Evolutionary conservation across 2,797 vertebrate species (phyloP).

Genomic region (Neomorphus geoffroyi): DNA sequence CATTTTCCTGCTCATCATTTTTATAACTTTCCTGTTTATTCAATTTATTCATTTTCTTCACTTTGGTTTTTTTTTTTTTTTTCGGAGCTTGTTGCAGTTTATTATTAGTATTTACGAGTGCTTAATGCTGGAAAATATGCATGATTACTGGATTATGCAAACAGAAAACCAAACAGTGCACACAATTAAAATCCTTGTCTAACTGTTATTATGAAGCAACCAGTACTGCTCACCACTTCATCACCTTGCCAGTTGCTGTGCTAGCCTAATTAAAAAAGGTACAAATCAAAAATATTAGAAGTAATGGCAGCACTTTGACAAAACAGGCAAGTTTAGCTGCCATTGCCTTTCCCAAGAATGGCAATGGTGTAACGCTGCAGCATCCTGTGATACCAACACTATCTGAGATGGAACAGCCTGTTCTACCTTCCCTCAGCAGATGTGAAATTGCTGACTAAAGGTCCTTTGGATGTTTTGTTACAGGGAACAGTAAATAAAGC

Average conservation of each 20-base stretch:
- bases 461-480: background rate
- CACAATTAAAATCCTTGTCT: background rate
- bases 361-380: background rate
- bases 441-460: background rate
- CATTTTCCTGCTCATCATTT: background rate
- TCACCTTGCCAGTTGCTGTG: background rate
- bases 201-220: background rate
- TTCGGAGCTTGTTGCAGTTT: background rate
- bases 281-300: background rate
- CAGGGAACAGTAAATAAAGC: conserved; percentile 19
- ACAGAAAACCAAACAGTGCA: background rate
- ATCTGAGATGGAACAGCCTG: background rate
- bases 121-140: background rate
- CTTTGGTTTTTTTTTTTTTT: background rate
- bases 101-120: background rate
- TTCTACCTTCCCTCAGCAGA: background rate
- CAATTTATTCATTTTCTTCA: background rate
- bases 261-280: background rate
- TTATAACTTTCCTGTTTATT: background rate
- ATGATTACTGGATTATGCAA: background rate
- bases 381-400: background rate
- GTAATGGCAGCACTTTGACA: background rate
- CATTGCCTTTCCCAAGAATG: background rate
- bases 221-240: background rate
- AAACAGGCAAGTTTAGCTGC: background rate